Evolutionary conservation across 1,140 invertebrate genomes (phyloP).

Genomic region (Calycopis cecrops): DNA sequence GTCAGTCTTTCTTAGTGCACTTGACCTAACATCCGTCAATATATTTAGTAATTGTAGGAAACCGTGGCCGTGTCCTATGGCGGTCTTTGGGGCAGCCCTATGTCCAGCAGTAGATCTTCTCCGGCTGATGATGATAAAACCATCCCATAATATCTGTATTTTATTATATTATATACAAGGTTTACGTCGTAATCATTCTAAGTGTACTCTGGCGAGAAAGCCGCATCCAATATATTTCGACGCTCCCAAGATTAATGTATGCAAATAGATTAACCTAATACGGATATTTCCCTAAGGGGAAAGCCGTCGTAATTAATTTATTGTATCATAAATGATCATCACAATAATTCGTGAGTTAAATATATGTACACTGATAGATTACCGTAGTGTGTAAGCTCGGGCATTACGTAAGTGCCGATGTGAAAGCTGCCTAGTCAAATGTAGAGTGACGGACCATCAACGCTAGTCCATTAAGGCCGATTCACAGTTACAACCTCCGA

Average conservation of each 20-base stretch:
- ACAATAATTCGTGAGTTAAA: conserved; percentile 8
- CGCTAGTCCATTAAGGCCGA: conserved; percentile 57
- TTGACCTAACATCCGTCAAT: too few relatives aligned
- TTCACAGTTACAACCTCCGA: conserved; percentile 26
- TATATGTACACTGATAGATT: conserved; percentile 31
- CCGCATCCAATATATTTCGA: conserved; percentile 1
- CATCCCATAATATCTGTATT: too few relatives aligned
- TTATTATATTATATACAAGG: too few relatives aligned
- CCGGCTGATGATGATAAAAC: too few relatives aligned
- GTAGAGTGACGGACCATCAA: conserved; percentile 68
- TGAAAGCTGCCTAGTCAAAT: conserved; percentile 70
- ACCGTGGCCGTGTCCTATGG: too few relatives aligned
- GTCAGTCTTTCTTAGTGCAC: too few relatives aligned
- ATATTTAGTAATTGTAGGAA: too few relatives aligned
- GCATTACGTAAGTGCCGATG: conserved; percentile 38
- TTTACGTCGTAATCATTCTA: too few relatives aligned
- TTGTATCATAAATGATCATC: conserved; percentile 13
- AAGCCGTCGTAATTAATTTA: conserved; percentile 9
- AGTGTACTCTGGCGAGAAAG: not conserved
- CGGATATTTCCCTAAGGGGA: conserved; percentile 6
- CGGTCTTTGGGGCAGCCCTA: too few relatives aligned
- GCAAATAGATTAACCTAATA: conserved; percentile 12
- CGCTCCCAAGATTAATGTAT: conserved; percentile 5
- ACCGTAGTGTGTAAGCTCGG: conserved; percentile 35
- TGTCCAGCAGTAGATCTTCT: too few relatives aligned